phyloP scores from a whole-genome alignment of 2,888 invertebrate genomes.

The Piscicola geometra region DNA sequence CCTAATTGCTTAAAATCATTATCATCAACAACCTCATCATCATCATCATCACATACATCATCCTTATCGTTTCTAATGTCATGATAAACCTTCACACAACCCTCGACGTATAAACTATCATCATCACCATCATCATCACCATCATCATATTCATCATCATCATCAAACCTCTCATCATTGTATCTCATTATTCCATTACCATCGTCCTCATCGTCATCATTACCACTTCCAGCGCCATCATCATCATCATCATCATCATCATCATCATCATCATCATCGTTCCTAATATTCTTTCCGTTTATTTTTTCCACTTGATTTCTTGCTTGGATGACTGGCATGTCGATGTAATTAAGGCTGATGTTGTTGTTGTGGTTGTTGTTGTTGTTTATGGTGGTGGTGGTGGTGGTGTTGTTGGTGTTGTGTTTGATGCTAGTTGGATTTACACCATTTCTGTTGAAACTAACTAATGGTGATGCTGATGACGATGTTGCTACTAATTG shows the following conservation, averaged over 20 bases:
- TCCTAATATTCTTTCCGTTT: not conserved
- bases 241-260: slow-evolving; percentile 27
- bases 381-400: too few relatives aligned
- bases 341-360: too few relatives aligned
- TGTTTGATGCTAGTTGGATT: too few relatives aligned
- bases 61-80: not conserved
- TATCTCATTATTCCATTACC: too few relatives aligned
- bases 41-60: not conserved
- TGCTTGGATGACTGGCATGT: too few relatives aligned
- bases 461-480: too few relatives aligned
- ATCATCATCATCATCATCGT: slow-evolving; percentile 23
- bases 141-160: not conserved
- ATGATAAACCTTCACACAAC: not conserved
- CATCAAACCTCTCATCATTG: not conserved
- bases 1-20: too few relatives aligned
- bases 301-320: not conserved
- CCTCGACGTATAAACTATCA: not conserved
- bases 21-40: too few relatives aligned
- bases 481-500: too few relatives aligned
- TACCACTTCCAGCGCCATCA: slow-evolving; percentile 24
- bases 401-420: too few relatives aligned
- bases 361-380: too few relatives aligned
- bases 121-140: not conserved
- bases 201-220: not conserved
- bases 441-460: too few relatives aligned